Evolutionary conservation across 2,113 vertebrate species (phyloP).

Genomic region (Oncorhynchus mykiss): DNA sequence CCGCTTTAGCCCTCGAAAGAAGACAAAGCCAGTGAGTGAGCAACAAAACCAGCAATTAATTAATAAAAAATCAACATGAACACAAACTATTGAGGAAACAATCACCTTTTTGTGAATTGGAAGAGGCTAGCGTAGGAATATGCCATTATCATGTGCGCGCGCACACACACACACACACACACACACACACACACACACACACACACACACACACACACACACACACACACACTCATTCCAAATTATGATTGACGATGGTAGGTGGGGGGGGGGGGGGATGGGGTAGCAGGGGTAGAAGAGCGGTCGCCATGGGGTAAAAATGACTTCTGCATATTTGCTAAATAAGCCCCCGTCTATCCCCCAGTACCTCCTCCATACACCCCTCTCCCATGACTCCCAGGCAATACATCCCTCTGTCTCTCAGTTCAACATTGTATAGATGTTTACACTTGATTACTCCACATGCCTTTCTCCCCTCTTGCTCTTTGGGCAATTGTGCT

Average conservation of each 20-base stretch:
- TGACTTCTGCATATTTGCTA: slow-evolving; percentile 69
- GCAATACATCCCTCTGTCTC: slow-evolving; percentile 41
- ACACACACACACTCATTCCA: neutral
- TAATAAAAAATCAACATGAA: slow-evolving; percentile 43
- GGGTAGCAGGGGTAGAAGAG: slow-evolving; percentile 26
- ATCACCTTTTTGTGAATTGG: slow-evolving; percentile 38
- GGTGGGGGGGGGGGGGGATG: slow-evolving; percentile 3
- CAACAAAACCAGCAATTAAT: slow-evolving; percentile 42
- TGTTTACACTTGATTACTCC: slow-evolving; percentile 70
- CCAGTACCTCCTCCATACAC: slow-evolving; percentile 10
- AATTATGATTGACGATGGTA: slow-evolving; percentile 4
- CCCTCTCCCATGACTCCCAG: slow-evolving; percentile 62
- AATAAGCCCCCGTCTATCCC: slow-evolving; percentile 51
- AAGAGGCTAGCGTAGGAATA: slow-evolving; percentile 29
- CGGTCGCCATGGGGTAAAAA: slow-evolving; percentile 68
- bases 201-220: neutral
- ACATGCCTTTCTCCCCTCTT: slow-evolving; percentile 38
- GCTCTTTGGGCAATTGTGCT: slow-evolving; percentile 62
- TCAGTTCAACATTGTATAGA: slow-evolving; percentile 61
- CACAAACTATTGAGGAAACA: slow-evolving; percentile 41
- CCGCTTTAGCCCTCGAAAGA: neutral
- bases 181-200: slow-evolving; percentile 9
- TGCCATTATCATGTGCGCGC: slow-evolving; percentile 51
- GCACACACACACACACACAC: slow-evolving; percentile 14
- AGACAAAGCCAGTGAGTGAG: slow-evolving; percentile 30